These are phyloP conservation scores for Rhagoletis pomonella DNA, from an alignment of 1,140 invertebrate genomes.

Conservation along the genomic window DNA sequence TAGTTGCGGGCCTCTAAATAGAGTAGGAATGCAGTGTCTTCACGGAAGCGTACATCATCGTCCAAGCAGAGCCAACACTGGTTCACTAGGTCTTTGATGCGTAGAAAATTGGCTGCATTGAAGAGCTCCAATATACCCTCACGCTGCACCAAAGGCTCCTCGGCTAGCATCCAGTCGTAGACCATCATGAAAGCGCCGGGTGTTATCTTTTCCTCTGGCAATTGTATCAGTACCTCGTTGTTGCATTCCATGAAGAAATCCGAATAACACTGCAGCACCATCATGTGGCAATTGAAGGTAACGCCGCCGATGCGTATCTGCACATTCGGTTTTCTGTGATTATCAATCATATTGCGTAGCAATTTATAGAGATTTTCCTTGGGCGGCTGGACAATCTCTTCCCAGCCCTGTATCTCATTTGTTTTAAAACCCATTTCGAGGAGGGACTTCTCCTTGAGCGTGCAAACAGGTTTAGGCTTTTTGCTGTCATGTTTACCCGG, in stretches of 20 bases:
- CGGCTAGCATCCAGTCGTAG: constrained; percentile 86
- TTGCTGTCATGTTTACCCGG: not conserved
- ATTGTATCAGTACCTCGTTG: constrained; percentile 24
- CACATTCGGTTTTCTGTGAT: constrained; percentile 64
- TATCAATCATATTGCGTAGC: constrained; percentile 65
- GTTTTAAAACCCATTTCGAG: constrained; percentile 55
- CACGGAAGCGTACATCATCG: constrained; percentile 80
- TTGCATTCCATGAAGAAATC: constrained; percentile 62
- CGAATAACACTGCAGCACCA: constrained; percentile 68
- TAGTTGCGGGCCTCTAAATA: constrained; percentile 78
- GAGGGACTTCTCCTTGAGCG: constrained; percentile 52
- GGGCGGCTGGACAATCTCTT: constrained; percentile 59
- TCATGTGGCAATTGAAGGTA: constrained; percentile 68
- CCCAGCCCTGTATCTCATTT: constrained; percentile 59
- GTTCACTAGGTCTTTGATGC: constrained; percentile 82
- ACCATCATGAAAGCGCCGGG: constrained; percentile 80
- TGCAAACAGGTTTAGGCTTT: not conserved
- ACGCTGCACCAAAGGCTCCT: constrained; percentile 77
- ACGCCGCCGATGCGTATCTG: constrained; percentile 66
- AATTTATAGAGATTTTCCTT: constrained; percentile 60
- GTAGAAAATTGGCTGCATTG: constrained; percentile 79
- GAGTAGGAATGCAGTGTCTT: constrained; percentile 82
- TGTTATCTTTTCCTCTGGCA: constrained; percentile 71
- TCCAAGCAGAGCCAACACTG: constrained; percentile 85
- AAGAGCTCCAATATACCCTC: constrained; percentile 83